A percentile compares a stretch with the other conserved stretches of the same genome.
Conservation (phyloP, 2,888 invertebrate genomes). For the Tetramorium bicarinatum region DNA sequence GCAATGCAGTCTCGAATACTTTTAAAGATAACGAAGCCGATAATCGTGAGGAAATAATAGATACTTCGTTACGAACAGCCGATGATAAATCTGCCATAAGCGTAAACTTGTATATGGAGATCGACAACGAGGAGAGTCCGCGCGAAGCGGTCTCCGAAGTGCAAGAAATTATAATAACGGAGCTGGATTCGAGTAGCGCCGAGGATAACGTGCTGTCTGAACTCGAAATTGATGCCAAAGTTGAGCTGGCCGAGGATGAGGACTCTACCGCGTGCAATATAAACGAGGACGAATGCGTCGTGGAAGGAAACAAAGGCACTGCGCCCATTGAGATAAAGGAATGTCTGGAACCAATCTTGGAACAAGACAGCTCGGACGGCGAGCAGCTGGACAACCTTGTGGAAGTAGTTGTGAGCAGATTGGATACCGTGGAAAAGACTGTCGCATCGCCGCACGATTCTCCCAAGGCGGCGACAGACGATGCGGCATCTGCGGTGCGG, state of each 20-base stretch:
- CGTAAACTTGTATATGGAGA: slow-evolving; percentile 40
- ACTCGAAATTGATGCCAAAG: slow-evolving; percentile 72
- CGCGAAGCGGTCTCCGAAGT: slow-evolving; percentile 18
- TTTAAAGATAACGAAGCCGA: slow-evolving; percentile 3
- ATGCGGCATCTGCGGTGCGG: neutral
- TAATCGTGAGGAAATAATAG: slow-evolving; percentile 17
- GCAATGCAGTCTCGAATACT: neutral
- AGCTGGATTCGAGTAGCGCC: slow-evolving; percentile 61
- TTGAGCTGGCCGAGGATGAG: slow-evolving; percentile 71
- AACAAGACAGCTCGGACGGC: slow-evolving; percentile 79
- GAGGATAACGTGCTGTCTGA: slow-evolving; percentile 70
- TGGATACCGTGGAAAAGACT: slow-evolving; percentile 75
- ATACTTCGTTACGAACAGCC: slow-evolving; percentile 8
- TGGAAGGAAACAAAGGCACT: neutral
- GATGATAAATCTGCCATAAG: slow-evolving; percentile 35
- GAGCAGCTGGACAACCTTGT: slow-evolving; percentile 81
- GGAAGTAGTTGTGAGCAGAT: slow-evolving; percentile 76
- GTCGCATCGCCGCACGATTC: slow-evolving; percentile 14
- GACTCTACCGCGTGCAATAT: neutral
- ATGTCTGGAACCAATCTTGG: slow-evolving; percentile 59
- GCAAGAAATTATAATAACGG: slow-evolving; percentile 68
- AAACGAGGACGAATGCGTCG: neutral
- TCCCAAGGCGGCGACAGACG: neutral
- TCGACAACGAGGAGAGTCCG: slow-evolving; percentile 56
- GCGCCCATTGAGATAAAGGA: slow-evolving; percentile 42